Conservation (phyloP, 2,797 vertebrate genomes). For the Microctenopoma stevenorrisi region DNA sequence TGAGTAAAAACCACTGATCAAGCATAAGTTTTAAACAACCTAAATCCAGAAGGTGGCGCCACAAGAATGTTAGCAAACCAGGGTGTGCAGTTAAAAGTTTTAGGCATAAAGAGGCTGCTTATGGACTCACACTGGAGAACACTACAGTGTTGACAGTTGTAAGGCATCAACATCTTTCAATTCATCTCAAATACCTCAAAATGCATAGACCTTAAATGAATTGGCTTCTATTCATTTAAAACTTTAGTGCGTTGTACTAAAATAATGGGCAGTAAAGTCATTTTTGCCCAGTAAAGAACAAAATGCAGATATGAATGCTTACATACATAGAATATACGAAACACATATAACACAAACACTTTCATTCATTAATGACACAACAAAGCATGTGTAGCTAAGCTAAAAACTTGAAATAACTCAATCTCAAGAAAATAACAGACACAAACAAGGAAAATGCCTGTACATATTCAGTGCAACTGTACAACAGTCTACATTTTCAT, state of each 20-base stretch:
- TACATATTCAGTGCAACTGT: too few species aligned
- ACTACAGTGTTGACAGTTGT: not conserved
- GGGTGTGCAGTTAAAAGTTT: not conserved
- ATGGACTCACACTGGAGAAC: not conserved
- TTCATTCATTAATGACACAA: too few species aligned
- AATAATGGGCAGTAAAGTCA: not conserved
- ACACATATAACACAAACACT: too few species aligned
- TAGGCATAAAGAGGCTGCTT: not conserved
- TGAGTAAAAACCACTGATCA: not conserved
- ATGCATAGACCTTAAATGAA: too few species aligned
- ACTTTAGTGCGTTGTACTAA: not conserved
- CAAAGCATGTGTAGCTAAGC: too few species aligned
- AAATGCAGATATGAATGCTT: too few species aligned
- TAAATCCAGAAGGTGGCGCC: conserved; percentile 50
- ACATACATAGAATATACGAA: too few species aligned
- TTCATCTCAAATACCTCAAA: not conserved
- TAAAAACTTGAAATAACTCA: too few species aligned
- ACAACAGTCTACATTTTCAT: too few species aligned
- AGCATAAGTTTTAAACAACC: not conserved
- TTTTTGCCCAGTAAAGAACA: too few species aligned
- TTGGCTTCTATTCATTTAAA: not conserved
- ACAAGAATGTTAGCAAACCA: not conserved
- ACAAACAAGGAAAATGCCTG: too few species aligned
- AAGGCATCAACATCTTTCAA: not conserved
- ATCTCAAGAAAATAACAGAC: not conserved